A percentile compares a stretch with the other conserved stretches of the same genome.
Conservation (phyloP, 2,113 vertebrate species). For the Corythornis cristatus region DNA sequence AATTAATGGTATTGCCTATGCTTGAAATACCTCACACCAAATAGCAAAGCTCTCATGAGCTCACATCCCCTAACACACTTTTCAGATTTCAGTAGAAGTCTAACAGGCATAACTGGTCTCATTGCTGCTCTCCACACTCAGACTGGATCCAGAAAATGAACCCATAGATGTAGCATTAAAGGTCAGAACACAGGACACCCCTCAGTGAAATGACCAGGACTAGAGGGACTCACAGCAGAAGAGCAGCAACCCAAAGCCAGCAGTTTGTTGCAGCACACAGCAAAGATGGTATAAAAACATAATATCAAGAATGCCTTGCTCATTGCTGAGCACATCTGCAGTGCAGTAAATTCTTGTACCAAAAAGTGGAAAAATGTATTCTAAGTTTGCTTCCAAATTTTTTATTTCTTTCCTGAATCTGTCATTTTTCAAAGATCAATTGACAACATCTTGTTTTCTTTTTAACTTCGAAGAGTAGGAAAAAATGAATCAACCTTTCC, state of each 20-base stretch:
- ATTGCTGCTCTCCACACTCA: background rate
- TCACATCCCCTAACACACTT: background rate
- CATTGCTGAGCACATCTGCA: background rate
- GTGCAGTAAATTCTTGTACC: background rate
- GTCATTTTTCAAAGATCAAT: background rate
- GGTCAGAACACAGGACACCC: background rate
- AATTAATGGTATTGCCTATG: background rate
- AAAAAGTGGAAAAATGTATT: background rate
- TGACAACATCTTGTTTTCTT: background rate
- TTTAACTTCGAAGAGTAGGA: background rate
- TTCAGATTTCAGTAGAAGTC: background rate
- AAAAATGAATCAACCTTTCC: background rate
- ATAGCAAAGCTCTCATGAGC: background rate
- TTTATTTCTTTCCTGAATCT: background rate
- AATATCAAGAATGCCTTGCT: background rate
- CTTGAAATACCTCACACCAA: background rate
- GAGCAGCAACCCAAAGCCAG: background rate
- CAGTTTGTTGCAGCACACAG: background rate
- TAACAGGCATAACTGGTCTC: background rate
- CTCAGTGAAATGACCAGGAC: background rate
- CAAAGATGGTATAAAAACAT: background rate
- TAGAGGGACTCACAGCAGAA: background rate
- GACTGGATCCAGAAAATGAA: background rate
- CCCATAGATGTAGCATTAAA: background rate
- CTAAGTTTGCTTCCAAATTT: background rate